These are phyloP conservation scores for Epirrhoe tristata DNA, from an alignment of 2,888 invertebrate species.

Conservation along the genomic window DNA sequence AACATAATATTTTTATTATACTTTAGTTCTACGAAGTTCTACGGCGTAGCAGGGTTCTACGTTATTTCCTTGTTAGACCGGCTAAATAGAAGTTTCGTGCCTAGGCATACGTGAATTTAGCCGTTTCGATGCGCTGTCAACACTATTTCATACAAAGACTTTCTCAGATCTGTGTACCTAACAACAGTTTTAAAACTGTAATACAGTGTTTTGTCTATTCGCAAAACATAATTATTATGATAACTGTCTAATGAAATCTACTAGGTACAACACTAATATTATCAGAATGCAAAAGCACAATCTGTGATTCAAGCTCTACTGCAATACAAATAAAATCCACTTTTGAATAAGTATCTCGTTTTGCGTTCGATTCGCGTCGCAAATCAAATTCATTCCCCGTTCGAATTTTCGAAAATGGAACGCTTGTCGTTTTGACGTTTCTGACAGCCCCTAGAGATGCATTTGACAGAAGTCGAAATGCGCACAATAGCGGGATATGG, in stretches of 20 bases:
- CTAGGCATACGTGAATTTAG: no score
- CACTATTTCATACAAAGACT: no score
- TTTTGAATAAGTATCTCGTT: slow-evolving; percentile 2
- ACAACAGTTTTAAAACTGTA: no score
- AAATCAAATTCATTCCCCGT: slow-evolving; percentile 47
- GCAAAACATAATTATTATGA: no score
- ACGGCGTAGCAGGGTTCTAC: slow-evolving; percentile 2
- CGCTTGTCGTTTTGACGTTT: slow-evolving; percentile 62
- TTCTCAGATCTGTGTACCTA: no score
- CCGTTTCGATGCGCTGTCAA: no score
- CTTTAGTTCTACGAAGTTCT: not conserved
- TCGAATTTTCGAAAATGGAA: slow-evolving; percentile 53
- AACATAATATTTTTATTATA: not conserved
- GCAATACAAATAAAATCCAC: slow-evolving; percentile 4
- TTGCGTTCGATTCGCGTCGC: slow-evolving; percentile 32
- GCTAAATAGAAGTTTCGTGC: no score
- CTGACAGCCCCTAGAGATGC: slow-evolving; percentile 56
- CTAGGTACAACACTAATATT: slow-evolving; percentile 25
- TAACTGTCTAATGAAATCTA: no score
- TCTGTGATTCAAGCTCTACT: not conserved
- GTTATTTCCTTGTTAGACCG: not conserved
- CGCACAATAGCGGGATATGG: slow-evolving; percentile 22
- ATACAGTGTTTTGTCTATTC: no score
- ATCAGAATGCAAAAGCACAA: not conserved
- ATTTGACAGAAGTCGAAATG: slow-evolving; percentile 40